Conservation (phyloP, 2,797 vertebrate genomes). For the Glossophaga mutica region DNA sequence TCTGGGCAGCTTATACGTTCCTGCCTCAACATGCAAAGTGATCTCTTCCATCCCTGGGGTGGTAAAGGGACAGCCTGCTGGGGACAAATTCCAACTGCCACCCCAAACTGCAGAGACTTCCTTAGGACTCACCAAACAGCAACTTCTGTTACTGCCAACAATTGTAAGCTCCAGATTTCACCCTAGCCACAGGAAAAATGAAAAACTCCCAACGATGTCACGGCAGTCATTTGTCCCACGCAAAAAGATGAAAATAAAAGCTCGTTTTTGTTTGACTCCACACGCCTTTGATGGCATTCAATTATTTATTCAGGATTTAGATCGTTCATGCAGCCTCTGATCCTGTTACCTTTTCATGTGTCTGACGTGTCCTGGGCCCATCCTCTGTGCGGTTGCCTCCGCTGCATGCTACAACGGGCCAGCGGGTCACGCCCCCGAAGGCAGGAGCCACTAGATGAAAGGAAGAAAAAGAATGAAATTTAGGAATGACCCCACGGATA, state of each 20-base stretch:
- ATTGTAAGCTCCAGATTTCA: not conserved
- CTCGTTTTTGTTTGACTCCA: not conserved
- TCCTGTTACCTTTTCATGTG: not conserved
- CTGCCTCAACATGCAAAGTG: not conserved
- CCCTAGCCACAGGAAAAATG: not conserved
- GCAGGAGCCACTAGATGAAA: not conserved
- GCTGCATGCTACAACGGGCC: not conserved
- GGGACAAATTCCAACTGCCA: not conserved
- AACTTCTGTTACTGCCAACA: not conserved
- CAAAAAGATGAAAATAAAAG: conserved; percentile 26
- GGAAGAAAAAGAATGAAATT: not conserved
- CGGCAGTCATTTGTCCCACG: not conserved
- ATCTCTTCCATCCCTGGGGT: not conserved
- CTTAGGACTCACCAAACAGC: not conserved
- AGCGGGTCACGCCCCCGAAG: not conserved
- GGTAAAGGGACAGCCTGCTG: not conserved
- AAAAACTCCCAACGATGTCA: not conserved
- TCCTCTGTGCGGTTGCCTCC: not conserved
- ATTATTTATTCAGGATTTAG: not conserved
- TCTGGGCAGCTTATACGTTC: not conserved
- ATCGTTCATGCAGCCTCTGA: not conserved
- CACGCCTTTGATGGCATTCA: not conserved
- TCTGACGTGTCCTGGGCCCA: not conserved
- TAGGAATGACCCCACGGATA: not conserved
- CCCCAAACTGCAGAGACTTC: not conserved